Evolutionary conservation across 2,113 vertebrate species (phyloP), one percentile per base, ranked within the genome.

Genomic region (Garra rufa): DNA sequence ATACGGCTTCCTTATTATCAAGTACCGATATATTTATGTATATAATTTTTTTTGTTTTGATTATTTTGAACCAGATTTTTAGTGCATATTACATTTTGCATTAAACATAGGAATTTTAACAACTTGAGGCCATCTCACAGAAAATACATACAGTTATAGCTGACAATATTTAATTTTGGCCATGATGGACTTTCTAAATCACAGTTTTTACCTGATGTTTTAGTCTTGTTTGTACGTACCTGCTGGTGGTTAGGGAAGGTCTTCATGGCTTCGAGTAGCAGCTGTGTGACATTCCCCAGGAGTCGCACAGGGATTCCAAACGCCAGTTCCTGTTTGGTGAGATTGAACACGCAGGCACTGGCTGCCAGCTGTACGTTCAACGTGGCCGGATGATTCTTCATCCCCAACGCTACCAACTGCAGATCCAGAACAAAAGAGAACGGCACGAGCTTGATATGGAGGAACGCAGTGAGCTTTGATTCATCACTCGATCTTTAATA

Each of bases 171-270:
- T n/a, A n/a, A n/a, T n/a, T n/a, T n/a, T n/a, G n/a, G n/a, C n/a
- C n/a, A n/a, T n/a, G n/a, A n/a, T n/a, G n/a, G n/a, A n/a, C n/a
- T n/a, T n/a, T n/a, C n/a, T n/a, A n/a, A n/a, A n/a, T n/a, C n/a
- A 24, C 38, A 71, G 9, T 14, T 38, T 69, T 17, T 24, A n/a
- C n/a, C 30, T 69, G 28, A 1, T 61, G 55, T 26, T 77, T 15
- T 13, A 7, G 6, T 13, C 26, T 4, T 76, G 4, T 55, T 14
- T 34, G 19, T 8, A 0, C 17, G 9, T 90, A 95, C 95, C 95
- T 95, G 98, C 69, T 99, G 98, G 89, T 99, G 98, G 86, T 99
- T 99, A 48, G 98, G 98, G 88, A 99, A 99, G 71, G 98, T 97
- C 90, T 97, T 97, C 98, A 99, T 99, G 88, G 98, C 98, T 90